Evolutionary conservation across 2,113 vertebrate genomes (phyloP).

Genomic region (Dipodomys ordii): DNA sequence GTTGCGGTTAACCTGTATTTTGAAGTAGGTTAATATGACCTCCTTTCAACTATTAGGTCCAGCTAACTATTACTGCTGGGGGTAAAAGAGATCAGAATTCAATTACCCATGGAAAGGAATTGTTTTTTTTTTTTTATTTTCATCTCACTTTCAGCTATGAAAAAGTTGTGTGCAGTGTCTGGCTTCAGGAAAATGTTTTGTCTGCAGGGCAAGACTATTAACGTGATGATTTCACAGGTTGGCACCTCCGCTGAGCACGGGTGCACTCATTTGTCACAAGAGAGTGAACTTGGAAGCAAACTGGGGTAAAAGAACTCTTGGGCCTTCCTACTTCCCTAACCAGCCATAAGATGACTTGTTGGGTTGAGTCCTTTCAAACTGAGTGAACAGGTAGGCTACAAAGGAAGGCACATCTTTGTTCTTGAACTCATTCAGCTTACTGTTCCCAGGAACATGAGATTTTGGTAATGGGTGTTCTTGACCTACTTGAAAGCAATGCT

Average conservation of each 20-base stretch:
- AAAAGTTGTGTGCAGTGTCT: background rate
- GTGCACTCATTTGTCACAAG: background rate
- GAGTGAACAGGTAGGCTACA: background rate
- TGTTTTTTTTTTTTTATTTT: constrained; percentile 2
- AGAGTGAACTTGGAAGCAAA: background rate
- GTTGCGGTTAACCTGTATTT: background rate
- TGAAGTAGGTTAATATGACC: background rate
- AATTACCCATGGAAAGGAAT: background rate
- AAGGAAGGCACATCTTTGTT: constrained; percentile 56
- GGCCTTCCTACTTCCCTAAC: background rate
- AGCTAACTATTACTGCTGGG: background rate
- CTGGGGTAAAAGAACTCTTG: background rate
- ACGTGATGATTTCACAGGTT: background rate
- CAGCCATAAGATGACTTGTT: background rate
- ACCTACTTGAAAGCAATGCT: constrained; percentile 15
- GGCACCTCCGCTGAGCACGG: background rate
- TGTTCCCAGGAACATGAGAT: constrained; percentile 32
- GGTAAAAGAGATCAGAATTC: constrained; percentile 11
- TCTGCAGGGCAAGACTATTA: background rate
- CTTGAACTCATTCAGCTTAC: constrained; percentile 5
- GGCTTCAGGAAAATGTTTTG: background rate
- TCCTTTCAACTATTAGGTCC: background rate
- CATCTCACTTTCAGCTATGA: background rate
- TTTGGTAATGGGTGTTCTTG: constrained; percentile 49
- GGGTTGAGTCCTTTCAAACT: background rate